Conservation (phyloP, 2,888 invertebrate species). For the Mycalesis mineus region DNA sequence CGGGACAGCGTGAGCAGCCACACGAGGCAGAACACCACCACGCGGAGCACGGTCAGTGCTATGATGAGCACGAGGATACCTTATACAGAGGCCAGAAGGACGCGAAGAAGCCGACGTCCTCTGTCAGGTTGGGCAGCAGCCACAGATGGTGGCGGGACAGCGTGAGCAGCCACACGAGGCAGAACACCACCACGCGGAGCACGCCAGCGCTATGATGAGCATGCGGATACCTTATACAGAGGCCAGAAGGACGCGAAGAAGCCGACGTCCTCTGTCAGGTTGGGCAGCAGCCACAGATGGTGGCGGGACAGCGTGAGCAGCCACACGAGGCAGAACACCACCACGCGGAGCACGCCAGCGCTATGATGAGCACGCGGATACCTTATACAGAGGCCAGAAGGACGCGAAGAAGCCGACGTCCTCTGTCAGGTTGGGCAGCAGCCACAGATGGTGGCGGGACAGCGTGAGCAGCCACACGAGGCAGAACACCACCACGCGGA, state of each 20-base stretch:
- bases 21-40: constrained; percentile 93
- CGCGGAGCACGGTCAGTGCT: constrained; percentile 83
- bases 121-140: constrained; percentile 99
- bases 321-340: constrained; percentile 96
- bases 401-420: constrained; percentile 99
- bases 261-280: constrained; percentile 98
- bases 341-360: constrained; percentile 59
- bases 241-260: constrained; percentile 99
- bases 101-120: constrained; percentile 99
- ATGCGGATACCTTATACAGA: constrained; percentile 95
- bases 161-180: constrained; percentile 91
- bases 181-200: constrained; percentile 89
- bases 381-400: constrained; percentile 97
- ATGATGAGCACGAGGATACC: constrained; percentile 93
- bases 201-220: constrained; percentile 91
- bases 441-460: constrained; percentile 96
- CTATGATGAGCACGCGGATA: constrained; percentile 44
- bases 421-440: constrained; percentile 98
- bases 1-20: constrained; percentile 93
- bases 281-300: constrained; percentile 98
- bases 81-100: constrained; percentile 98
- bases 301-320: constrained; percentile 90
- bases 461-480: constrained; percentile 91
- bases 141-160: constrained; percentile 96
- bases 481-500: constrained; percentile 91